Evolutionary conservation across 2,888 invertebrate genomes (phyloP).

Genomic region (Teleogryllus oceanicus): DNA sequence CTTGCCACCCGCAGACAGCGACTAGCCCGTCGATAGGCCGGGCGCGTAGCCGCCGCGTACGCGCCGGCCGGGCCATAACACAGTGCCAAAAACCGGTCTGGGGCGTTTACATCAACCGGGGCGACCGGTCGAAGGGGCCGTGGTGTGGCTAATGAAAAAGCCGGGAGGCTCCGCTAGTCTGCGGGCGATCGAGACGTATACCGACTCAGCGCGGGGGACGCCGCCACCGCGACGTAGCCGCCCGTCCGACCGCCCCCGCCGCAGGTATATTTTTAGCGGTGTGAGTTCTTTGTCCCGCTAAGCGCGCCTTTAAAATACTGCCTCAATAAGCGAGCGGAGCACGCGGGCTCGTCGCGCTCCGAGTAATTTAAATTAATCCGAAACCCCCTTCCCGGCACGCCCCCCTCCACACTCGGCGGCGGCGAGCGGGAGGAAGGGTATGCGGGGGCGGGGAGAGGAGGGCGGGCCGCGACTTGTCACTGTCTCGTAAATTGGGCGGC

Average conservation of each 20-base stretch:
- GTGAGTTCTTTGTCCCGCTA: not conserved
- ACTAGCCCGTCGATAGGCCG: no score
- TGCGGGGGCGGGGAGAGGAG: not conserved
- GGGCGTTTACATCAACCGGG: not conserved
- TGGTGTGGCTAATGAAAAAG: not conserved
- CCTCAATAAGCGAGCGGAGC: not conserved
- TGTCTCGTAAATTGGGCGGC: not conserved
- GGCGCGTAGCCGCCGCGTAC: no score
- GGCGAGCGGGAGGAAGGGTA: not conserved
- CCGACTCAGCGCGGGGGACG: no score
- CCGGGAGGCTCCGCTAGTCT: not conserved
- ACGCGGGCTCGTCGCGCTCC: not conserved
- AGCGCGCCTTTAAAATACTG: not conserved
- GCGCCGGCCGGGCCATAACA: not conserved
- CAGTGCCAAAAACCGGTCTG: constrained; percentile 4
- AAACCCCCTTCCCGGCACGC: not conserved
- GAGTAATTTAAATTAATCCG: constrained; percentile 6
- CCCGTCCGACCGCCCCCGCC: not conserved
- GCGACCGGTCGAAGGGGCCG: not conserved
- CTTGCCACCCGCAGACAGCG: no score
- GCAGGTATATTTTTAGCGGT: not conserved
- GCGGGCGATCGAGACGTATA: not conserved
- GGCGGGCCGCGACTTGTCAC: not conserved
- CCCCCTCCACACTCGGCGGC: not conserved
- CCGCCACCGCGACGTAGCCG: no score